phyloP scores from a whole-genome alignment of 1,140 invertebrate species.

The Diorhabda elongata region DNA sequence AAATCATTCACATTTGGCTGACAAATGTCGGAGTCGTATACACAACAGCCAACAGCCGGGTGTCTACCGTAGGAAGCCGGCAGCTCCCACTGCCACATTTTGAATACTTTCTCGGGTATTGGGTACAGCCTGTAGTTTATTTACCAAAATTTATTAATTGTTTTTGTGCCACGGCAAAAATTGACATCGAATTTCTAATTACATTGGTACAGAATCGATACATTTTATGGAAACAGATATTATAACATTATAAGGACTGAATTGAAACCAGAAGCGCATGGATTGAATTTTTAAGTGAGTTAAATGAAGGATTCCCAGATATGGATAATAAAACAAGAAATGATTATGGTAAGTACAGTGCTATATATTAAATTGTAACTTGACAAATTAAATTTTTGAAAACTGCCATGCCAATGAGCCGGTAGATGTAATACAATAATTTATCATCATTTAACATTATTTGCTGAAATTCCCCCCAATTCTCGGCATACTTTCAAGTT shows the following conservation, averaged over 20 bases:
- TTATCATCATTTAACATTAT: neutral
- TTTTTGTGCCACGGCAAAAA: no score
- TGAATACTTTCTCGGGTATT: no score
- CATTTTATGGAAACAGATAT: neutral
- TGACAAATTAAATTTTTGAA: neutral
- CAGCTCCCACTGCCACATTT: no score
- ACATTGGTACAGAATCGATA: neutral
- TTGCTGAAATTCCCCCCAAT: neutral
- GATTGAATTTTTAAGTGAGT: neutral
- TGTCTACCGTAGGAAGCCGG: no score
- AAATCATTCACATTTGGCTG: no score
- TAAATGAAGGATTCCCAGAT: neutral
- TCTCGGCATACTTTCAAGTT: neutral
- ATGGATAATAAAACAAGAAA: neutral
- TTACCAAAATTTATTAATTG: no score
- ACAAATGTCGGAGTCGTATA: no score
- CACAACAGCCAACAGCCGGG: no score
- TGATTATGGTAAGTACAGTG: conserved; percentile 1
- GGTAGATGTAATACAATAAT: conserved; percentile 1
- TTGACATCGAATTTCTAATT: neutral
- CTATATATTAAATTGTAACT: neutral
- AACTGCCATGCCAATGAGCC: conserved; percentile 2
- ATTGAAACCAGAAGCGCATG: neutral
- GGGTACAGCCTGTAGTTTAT: neutral
- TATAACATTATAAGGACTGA: neutral